Conservation (phyloP, 2,888 invertebrate genomes). For the Monochamus alternatus region DNA sequence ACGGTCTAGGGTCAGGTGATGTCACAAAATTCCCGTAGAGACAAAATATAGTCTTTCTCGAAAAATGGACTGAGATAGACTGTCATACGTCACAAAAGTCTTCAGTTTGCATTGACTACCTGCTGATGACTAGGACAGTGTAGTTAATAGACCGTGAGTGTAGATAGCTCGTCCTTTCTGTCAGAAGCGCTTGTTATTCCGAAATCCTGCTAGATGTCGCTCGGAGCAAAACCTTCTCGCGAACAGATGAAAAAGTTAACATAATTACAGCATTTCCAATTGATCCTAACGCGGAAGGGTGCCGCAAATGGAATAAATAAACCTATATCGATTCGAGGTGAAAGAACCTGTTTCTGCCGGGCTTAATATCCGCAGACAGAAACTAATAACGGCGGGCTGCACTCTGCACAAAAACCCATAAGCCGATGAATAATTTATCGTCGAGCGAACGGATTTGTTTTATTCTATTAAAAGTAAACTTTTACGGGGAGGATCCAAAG, state of each 20-base stretch:
- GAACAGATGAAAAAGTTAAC: neutral
- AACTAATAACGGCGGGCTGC: neutral
- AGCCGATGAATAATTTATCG: slow-evolving; percentile 34
- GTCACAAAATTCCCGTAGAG: too few relatives aligned
- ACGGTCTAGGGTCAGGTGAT: too few relatives aligned
- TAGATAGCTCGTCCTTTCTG: too few relatives aligned
- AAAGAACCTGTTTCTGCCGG: neutral
- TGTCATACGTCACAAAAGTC: too few relatives aligned
- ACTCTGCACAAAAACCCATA: slow-evolving; percentile 14
- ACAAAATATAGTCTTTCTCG: too few relatives aligned
- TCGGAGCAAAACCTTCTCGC: neutral
- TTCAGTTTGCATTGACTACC: too few relatives aligned
- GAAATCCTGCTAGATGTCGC: too few relatives aligned
- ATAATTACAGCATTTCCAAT: slow-evolving; percentile 1
- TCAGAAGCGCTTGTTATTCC: too few relatives aligned
- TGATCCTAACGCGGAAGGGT: neutral
- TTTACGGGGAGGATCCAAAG: slow-evolving; percentile 28
- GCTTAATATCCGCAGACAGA: slow-evolving; percentile 6
- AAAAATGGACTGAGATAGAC: too few relatives aligned
- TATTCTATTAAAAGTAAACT: slow-evolving; percentile 38
- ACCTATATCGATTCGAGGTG: neutral
- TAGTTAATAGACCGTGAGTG: too few relatives aligned
- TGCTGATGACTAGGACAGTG: too few relatives aligned
- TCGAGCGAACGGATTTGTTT: slow-evolving; percentile 8
- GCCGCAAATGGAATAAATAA: neutral